phyloP scores from a whole-genome alignment of 2,888 invertebrate species.

The Coleophora deauratella region DNA sequence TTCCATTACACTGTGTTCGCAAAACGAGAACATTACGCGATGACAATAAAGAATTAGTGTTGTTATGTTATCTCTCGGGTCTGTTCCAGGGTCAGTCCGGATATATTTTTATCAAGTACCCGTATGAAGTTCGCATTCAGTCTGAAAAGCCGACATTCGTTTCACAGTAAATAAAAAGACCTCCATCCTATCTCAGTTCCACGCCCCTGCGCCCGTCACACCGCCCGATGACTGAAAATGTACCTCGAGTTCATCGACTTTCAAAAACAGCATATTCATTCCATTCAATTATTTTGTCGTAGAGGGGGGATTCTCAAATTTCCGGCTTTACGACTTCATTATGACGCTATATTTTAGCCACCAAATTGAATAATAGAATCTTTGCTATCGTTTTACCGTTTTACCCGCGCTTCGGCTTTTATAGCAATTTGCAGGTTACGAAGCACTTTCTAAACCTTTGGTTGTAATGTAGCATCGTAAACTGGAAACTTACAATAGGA shows the following conservation, averaged over 20 bases:
- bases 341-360: slow-evolving; percentile 6
- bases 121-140: slow-evolving; percentile 31
- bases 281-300: slow-evolving; percentile 13
- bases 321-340: slow-evolving; percentile 9
- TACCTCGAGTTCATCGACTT: slow-evolving; percentile 23
- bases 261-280: slow-evolving; percentile 21
- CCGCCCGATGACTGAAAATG: slow-evolving; percentile 26
- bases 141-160: slow-evolving; percentile 46
- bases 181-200: slow-evolving; percentile 38
- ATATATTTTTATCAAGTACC: slow-evolving; percentile 44
- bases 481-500: no score
- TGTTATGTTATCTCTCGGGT: slow-evolving; percentile 9
- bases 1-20: slow-evolving; percentile 3
- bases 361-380: slow-evolving; percentile 4
- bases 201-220: slow-evolving; percentile 28
- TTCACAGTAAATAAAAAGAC: slow-evolving; percentile 40
- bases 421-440: no score
- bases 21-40: slow-evolving; percentile 3
- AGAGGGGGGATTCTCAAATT: slow-evolving; percentile 6
- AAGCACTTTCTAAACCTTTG: no score
- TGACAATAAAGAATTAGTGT: slow-evolving; percentile 8
- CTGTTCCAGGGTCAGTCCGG: slow-evolving; percentile 11
- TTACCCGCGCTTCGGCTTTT: not conserved
- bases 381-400: slow-evolving; percentile 1
- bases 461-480: no score